Evolutionary conservation across 1,140 invertebrate genomes (phyloP).

Genomic region (Microplitis mediator): DNA sequence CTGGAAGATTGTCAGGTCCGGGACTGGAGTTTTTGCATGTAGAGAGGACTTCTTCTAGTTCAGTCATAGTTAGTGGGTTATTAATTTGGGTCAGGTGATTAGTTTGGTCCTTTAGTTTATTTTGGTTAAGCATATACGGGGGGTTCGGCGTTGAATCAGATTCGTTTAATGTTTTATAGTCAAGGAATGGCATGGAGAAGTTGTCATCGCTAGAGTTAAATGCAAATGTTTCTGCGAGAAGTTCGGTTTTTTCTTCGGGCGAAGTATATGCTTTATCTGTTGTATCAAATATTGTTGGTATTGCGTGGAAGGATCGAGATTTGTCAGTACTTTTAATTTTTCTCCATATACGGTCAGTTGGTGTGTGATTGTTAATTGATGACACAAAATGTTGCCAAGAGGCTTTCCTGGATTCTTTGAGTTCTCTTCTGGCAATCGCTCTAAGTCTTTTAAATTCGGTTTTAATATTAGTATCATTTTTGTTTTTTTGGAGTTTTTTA

Average conservation of each 20-base stretch:
- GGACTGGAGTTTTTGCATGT: conserved; percentile 27
- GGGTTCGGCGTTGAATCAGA: too few species aligned
- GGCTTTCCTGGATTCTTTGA: conserved; percentile 28
- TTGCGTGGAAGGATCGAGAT: not conserved
- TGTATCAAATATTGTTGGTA: not conserved
- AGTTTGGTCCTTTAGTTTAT: too few species aligned
- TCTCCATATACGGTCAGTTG: not conserved
- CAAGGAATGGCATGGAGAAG: too few species aligned
- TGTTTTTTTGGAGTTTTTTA: conserved; percentile 39
- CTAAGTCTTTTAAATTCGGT: conserved; percentile 40
- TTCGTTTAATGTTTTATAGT: too few species aligned
- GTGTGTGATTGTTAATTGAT: conserved; percentile 31
- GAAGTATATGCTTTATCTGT: not conserved
- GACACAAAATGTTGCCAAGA: conserved; percentile 35
- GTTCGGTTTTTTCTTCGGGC: too few species aligned
- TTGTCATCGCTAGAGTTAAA: too few species aligned
- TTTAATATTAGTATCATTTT: conserved; percentile 32
- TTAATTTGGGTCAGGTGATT: not conserved
- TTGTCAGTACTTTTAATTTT: not conserved
- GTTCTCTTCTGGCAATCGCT: conserved; percentile 27
- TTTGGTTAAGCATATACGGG: too few species aligned
- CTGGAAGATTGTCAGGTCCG: conserved; percentile 36
- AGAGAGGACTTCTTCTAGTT: not conserved
- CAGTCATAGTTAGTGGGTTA: too few species aligned
- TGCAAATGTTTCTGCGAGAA: too few species aligned